phyloP scores from a whole-genome alignment of 2,113 vertebrate genomes.

The Nannobrachium achirus region DNA sequence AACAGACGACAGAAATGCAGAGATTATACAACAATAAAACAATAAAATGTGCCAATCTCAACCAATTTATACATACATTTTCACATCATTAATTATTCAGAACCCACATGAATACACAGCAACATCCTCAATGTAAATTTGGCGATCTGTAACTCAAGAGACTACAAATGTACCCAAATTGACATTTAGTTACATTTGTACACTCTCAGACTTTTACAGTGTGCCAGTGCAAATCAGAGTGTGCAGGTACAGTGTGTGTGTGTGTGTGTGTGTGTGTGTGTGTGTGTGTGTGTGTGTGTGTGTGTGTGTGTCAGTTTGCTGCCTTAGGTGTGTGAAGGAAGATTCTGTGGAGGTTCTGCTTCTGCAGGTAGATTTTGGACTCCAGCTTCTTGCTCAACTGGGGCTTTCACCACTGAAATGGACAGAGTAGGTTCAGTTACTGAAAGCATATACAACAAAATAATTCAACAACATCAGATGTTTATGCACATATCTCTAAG shows the following conservation, averaged over 20 bases:
- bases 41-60: slow-evolving; percentile 9
- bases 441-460: neutral
- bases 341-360: slow-evolving; percentile 81
- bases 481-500: neutral
- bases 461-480: neutral
- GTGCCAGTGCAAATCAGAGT: slow-evolving; percentile 42
- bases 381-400: slow-evolving; percentile 56
- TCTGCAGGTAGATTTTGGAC: slow-evolving; percentile 73
- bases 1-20: slow-evolving; percentile 61
- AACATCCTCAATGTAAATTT: too few relatives aligned
- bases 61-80: slow-evolving; percentile 14
- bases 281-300: slow-evolving; percentile 1
- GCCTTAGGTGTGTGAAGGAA: slow-evolving; percentile 70
- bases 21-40: slow-evolving; percentile 16
- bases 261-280: slow-evolving; percentile 27
- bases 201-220: neutral
- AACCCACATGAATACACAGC: slow-evolving; percentile 31
- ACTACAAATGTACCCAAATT: too few relatives aligned
- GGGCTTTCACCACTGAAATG: slow-evolving; percentile 65
- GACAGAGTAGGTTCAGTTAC: slow-evolving; percentile 4
- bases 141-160: neutral
- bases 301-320: slow-evolving; percentile 7
- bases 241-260: neutral
- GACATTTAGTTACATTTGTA: too few relatives aligned
- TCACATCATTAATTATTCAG: slow-evolving; percentile 2